Evolutionary conservation across 1,140 invertebrate species (phyloP).

Genomic region (Elymnias hypermnestra): DNA sequence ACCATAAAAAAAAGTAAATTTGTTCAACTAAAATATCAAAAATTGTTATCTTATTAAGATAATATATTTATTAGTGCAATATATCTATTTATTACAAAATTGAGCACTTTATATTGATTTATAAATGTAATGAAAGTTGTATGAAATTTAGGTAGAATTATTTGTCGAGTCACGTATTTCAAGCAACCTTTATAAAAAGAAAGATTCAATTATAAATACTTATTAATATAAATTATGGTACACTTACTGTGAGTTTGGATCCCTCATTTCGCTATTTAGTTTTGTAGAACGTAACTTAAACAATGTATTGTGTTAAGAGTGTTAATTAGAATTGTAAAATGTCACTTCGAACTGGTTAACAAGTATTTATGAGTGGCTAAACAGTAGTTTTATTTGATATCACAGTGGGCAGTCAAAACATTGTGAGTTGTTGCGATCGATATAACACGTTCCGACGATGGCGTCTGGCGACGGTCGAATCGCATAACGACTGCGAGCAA

Average conservation of each 20-base stretch:
- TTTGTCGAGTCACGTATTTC: too few relatives aligned
- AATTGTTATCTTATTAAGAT: too few relatives aligned
- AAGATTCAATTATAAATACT: too few relatives aligned
- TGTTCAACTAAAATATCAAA: too few relatives aligned
- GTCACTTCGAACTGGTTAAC: not conserved
- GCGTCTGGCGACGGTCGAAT: constrained; percentile 26
- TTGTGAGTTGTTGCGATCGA: constrained; percentile 47
- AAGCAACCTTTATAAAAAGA: too few relatives aligned
- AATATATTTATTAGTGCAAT: too few relatives aligned
- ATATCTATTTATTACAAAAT: too few relatives aligned
- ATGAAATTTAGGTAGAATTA: too few relatives aligned
- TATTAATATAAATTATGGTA: not conserved
- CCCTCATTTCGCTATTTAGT: constrained; percentile 34
- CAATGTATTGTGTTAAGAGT: not conserved
- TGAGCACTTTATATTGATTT: too few relatives aligned
- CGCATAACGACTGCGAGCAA: constrained; percentile 20
- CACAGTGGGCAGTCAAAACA: constrained; percentile 30
- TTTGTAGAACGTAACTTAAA: constrained; percentile 1
- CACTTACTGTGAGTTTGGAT: constrained; percentile 44
- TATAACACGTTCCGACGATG: constrained; percentile 17
- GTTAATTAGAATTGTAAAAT: not conserved
- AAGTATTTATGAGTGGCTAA: not conserved
- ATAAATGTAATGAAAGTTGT: too few relatives aligned
- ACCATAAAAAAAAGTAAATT: too few relatives aligned
- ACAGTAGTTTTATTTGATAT: constrained; percentile 6